Evolutionary conservation across 2,888 invertebrate genomes (phyloP).

Genomic region (Syritta pipiens): DNA sequence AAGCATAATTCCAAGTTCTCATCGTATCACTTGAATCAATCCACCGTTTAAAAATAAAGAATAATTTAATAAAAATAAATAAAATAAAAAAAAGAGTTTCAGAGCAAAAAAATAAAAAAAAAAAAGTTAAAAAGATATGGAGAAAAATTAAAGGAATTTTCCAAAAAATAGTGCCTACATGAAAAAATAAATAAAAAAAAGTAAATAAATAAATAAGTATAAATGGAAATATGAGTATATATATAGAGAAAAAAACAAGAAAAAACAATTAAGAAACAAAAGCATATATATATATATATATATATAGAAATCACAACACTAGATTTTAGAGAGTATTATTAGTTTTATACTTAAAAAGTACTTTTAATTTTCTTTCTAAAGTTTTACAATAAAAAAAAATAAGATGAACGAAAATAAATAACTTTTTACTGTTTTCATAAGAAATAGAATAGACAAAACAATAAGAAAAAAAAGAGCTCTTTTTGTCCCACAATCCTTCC

Average conservation of each 20-base stretch:
- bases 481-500: constrained; percentile 13
- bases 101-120: constrained; percentile 29
- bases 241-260: constrained; percentile 48
- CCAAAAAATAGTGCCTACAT: constrained; percentile 69
- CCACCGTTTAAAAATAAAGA: constrained; percentile 61
- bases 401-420: no score
- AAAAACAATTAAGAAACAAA: constrained; percentile 26
- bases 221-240: constrained; percentile 43
- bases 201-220: constrained; percentile 50
- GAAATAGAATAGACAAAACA: background rate
- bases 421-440: constrained; percentile 41
- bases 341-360: constrained; percentile 68
- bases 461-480: background rate
- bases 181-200: constrained; percentile 50
- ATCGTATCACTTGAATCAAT: constrained; percentile 58
- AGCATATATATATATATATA: constrained; percentile 32
- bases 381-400: constrained; percentile 44
- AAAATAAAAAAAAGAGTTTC: constrained; percentile 54
- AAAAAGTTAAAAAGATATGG: constrained; percentile 19
- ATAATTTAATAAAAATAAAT: constrained; percentile 39
- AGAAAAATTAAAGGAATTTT: constrained; percentile 57
- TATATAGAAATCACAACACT: constrained; percentile 55
- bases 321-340: constrained; percentile 69
- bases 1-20: constrained; percentile 45
- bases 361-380: constrained; percentile 65